A percentile compares a stretch with the other conserved stretches of the same genome.
Conservation (phyloP, 2,888 invertebrate species). For the Oscheius sp. region DNA sequence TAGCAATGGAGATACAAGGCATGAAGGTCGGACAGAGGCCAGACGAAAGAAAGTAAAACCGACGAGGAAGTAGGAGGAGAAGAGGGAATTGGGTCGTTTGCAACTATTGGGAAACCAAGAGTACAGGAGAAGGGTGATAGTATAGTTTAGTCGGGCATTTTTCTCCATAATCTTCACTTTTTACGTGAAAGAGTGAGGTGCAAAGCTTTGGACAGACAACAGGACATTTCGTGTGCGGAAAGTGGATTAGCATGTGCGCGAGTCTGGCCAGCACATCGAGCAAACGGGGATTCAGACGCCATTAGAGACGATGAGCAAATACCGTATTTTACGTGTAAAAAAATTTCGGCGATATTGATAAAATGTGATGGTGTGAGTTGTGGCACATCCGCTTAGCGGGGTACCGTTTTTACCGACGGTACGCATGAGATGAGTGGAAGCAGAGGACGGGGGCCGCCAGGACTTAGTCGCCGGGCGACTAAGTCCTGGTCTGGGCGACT, state of each 20-base stretch:
- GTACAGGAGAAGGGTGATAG: too few species aligned
- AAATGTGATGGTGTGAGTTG: too few species aligned
- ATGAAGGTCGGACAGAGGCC: too few species aligned
- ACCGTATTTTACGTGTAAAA: background rate
- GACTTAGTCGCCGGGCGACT: too few species aligned
- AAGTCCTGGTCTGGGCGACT: too few species aligned
- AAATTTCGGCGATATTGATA: background rate
- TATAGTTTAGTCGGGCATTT: too few species aligned
- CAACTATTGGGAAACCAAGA: too few species aligned
- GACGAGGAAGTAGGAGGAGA: background rate
- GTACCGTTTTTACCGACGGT: conserved; percentile 25
- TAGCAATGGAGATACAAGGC: too few species aligned
- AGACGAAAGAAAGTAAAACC: too few species aligned
- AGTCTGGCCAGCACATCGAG: conserved; percentile 31
- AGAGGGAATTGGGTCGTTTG: background rate
- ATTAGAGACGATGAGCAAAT: background rate
- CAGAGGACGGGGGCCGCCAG: too few species aligned
- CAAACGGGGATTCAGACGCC: conserved; percentile 25
- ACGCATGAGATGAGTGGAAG: conserved; percentile 36
- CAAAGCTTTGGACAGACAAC: conserved; percentile 14
- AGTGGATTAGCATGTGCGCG: conserved; percentile 34
- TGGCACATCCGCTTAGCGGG: conserved; percentile 21
- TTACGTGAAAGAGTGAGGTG: background rate
- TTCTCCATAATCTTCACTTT: background rate
- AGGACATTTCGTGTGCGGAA: conserved; percentile 30